Base-by-base conservation (phyloP, 2,888 invertebrate genomes). In the Agrotis ipsilon region DNA sequence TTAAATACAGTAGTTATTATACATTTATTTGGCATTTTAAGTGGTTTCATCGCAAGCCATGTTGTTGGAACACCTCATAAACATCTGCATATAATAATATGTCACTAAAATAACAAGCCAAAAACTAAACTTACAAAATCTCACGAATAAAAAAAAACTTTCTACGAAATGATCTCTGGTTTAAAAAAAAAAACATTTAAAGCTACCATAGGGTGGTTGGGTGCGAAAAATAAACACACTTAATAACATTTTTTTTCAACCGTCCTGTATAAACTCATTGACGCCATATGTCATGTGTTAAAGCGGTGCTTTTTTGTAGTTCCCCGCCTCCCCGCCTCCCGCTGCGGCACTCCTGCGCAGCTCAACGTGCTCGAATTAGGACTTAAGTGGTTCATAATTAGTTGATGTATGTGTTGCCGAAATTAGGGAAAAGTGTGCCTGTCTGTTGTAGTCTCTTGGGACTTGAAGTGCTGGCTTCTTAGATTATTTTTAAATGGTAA, bases 261-360 rank as follows among this genome's bases (percentile, higher is more conserved):
- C 92, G 89, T 32, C 81, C 91, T 90, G 87, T 92, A 89, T 82
- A 79, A 58, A 68, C 66, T 82, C 87, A 88, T 90, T 88, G 87
- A 87, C 90, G 88, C 91, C 92, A 92, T 89, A 91, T 92, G 93
- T 91, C 91, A 90, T 87, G 81, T 86, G 89, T 92, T 87, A 89
- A 86, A 86, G 88, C 85, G 84, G 74, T 75, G 72, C 85, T 88
- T 91, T 89, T 91, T 91, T 90, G 89, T 90, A 83, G 84, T 89
- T 92, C 83, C 92, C 91, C 91, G 88, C 89, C 86, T 91, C 84
- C 92, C 91, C 91, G 88, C 88, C 86, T 62, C 55, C 27, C 55
- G n/a, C 55, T 39, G 32, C 85, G 79, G 80, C 72, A 86, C 88
- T 86, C 87, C 74, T 78, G 84, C 85, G 83, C 86, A 84, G 78